Conservation (phyloP, 2,113 vertebrate genomes). For the Mustela lutreola region DNA sequence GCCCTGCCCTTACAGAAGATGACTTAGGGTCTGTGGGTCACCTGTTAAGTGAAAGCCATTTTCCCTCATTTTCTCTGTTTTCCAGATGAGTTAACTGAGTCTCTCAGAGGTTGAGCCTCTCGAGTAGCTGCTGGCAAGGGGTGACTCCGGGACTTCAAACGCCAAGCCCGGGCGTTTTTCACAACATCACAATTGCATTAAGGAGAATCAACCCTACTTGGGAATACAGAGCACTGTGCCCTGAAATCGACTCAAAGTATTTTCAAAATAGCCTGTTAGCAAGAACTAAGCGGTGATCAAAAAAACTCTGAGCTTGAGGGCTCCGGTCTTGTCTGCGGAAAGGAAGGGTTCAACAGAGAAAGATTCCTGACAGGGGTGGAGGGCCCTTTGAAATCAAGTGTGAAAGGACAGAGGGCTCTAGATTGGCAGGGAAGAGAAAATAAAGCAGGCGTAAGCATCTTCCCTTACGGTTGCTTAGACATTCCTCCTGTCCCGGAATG, state of each 20-base stretch:
- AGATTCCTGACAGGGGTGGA: background rate
- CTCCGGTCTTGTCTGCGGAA: background rate
- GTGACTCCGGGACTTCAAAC: background rate
- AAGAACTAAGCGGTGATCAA: background rate
- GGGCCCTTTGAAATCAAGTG: background rate
- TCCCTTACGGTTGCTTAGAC: background rate
- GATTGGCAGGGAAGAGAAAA: background rate
- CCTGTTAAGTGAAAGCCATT: background rate
- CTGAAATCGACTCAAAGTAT: background rate
- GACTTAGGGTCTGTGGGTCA: background rate
- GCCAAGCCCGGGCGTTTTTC: background rate
- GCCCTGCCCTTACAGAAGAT: background rate
- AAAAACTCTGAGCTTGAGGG: background rate
- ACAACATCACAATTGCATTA: background rate
- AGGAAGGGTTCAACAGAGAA: background rate
- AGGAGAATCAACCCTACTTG: background rate
- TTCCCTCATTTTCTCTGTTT: background rate
- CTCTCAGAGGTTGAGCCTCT: background rate
- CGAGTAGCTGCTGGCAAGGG: background rate
- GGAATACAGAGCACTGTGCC: background rate
- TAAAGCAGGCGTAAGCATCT: background rate
- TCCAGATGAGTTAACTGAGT: background rate
- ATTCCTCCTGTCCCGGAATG: background rate
- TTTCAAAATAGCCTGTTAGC: background rate
- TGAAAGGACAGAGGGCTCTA: background rate